Percentiles rank a stretch among this genome's conserved stretches.
phyloP scores from a whole-genome alignment of 2,888 invertebrate species.

The Apotomis betuletana region DNA sequence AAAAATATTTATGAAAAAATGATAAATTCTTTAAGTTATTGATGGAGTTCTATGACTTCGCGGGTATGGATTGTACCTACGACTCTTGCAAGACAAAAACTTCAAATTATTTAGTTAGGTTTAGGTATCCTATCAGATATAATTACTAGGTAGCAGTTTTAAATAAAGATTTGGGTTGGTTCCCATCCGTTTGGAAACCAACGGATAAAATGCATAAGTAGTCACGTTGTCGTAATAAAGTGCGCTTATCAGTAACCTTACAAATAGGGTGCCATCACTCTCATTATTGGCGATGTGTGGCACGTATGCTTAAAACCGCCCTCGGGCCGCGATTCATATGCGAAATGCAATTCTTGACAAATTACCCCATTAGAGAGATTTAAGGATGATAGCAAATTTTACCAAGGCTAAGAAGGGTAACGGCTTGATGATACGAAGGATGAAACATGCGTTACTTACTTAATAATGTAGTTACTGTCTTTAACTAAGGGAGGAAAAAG shows the following conservation, averaged over 20 bases:
- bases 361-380: constrained; percentile 77
- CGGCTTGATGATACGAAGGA: not conserved
- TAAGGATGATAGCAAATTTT: constrained; percentile 70
- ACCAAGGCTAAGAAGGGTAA: not conserved
- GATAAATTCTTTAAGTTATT: no score
- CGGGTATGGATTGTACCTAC: no score
- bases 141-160: no score
- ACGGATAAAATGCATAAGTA: not conserved
- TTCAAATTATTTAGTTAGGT: no score
- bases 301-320: constrained; percentile 59
- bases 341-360: constrained; percentile 73
- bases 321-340: constrained; percentile 72
- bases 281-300: constrained; percentile 39
- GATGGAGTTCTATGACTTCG: no score
- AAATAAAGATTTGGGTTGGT: no score
- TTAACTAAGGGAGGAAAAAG: no score
- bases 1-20: no score
- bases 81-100: no score
- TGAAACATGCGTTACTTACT: no score
- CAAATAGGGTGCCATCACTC: constrained; percentile 40
- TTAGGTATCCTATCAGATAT: no score
- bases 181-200: not conserved
- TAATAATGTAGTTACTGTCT: no score
- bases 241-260: constrained; percentile 41
- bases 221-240: constrained; percentile 41